Evolutionary conservation across 1,140 invertebrate genomes (phyloP).

Genomic region (Melitaea cinxia): DNA sequence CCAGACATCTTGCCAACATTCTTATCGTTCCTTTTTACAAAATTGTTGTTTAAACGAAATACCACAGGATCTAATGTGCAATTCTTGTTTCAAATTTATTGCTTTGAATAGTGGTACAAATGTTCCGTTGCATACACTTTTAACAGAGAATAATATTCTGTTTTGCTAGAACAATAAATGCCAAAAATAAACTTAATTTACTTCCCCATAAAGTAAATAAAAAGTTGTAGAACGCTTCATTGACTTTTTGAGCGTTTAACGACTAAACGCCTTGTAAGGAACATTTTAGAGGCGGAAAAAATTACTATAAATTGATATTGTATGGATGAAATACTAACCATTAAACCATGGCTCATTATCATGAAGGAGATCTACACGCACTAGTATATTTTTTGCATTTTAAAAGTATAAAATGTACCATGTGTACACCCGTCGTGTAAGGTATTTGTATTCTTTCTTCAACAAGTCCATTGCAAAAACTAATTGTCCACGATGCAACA

Average conservation of each 20-base stretch:
- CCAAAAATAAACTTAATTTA: not conserved
- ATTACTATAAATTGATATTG: constrained; percentile 4
- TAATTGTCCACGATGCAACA: no score
- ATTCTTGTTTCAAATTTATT: constrained; percentile 8
- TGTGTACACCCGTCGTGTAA: not conserved
- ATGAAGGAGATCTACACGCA: not conserved
- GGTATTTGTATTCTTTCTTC: not conserved
- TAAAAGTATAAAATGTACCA: not conserved
- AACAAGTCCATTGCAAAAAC: no score
- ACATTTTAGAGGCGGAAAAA: constrained; percentile 15
- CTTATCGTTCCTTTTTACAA: constrained; percentile 12
- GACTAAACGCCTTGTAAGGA: constrained; percentile 23
- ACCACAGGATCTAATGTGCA: constrained; percentile 9
- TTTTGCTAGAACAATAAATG: not conserved
- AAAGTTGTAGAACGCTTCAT: constrained; percentile 22
- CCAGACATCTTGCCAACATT: constrained; percentile 7
- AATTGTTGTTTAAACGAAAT: constrained; percentile 14
- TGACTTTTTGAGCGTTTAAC: constrained; percentile 25
- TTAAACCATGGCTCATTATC: constrained; percentile 13
- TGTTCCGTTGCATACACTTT: constrained; percentile 7
- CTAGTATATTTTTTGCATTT: not conserved
- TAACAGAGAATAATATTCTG: not conserved
- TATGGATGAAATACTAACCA: constrained; percentile 13
- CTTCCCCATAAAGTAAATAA: constrained; percentile 12
- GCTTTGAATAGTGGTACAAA: not conserved